phyloP scores from a whole-genome alignment of 2,113 vertebrate species.

The Pomatostomus ruficeps region DNA sequence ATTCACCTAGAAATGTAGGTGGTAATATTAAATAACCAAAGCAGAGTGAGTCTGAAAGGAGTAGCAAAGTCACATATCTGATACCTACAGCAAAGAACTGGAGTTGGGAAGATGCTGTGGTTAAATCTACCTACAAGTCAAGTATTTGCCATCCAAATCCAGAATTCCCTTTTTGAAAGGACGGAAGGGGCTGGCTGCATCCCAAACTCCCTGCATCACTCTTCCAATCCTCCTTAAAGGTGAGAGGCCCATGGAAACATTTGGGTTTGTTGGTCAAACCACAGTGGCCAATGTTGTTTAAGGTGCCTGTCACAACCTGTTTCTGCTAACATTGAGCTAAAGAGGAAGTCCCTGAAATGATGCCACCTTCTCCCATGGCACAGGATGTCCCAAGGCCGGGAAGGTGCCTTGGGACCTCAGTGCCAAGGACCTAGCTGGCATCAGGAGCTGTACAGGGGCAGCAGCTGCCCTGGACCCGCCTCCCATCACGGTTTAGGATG shows the following conservation, averaged over 20 bases:
- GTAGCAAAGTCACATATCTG: not conserved
- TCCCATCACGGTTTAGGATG: not conserved
- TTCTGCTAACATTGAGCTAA: not conserved
- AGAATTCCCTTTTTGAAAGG: not conserved
- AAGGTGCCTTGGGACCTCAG: not conserved
- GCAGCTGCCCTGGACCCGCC: not conserved
- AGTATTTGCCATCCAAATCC: not conserved
- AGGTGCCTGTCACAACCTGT: not conserved
- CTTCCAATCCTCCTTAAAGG: not conserved
- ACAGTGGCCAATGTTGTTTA: not conserved
- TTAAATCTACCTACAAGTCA: not conserved
- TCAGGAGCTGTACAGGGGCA: not conserved
- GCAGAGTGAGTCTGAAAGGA: not conserved
- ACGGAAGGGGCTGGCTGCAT: not conserved
- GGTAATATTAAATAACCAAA: not conserved
- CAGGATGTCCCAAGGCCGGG: not conserved
- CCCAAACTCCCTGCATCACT: not conserved
- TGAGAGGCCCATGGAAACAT: not conserved
- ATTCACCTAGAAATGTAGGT: not conserved
- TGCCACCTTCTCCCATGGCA: not conserved
- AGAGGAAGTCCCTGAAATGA: not conserved
- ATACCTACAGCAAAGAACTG: not conserved
- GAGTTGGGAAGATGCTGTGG: not conserved
- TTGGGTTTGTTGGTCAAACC: not conserved
- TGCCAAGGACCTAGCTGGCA: not conserved